Evolutionary conservation across 2,113 vertebrate genomes (phyloP).

Genomic region (Megaceryle torquata): DNA sequence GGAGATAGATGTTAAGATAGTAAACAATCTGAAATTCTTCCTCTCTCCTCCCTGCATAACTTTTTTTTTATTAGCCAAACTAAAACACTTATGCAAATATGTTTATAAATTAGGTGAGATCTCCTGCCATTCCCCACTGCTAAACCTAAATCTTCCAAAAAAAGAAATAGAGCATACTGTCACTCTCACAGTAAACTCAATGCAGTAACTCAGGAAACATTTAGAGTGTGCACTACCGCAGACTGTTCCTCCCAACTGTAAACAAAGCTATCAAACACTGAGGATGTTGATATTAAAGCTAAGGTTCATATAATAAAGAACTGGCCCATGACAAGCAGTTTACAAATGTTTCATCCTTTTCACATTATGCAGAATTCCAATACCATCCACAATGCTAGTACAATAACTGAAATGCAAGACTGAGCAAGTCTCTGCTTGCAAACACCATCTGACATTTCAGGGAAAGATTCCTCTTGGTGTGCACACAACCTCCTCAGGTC

Average conservation of each 20-base stretch:
- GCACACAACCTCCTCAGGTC: constrained; percentile 12
- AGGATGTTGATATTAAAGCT: constrained; percentile 76
- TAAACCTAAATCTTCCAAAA: constrained; percentile 41
- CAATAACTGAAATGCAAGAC: constrained; percentile 67
- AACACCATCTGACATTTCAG: constrained; percentile 58
- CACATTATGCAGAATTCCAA: constrained; percentile 79
- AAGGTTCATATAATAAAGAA: constrained; percentile 72
- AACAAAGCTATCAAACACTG: constrained; percentile 73
- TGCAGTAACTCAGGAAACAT: constrained; percentile 54
- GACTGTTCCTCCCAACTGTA: constrained; percentile 62
- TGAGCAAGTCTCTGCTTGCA: constrained; percentile 58
- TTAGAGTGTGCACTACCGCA: constrained; percentile 61
- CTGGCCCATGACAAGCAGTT: constrained; percentile 77
- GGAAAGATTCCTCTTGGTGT: constrained; percentile 35
- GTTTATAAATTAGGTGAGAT: constrained; percentile 46
- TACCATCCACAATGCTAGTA: constrained; percentile 71
- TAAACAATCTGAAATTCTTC: constrained; percentile 19
- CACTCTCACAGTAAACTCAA: constrained; percentile 53
- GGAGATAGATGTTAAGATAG: neutral
- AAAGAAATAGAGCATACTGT: constrained; percentile 51
- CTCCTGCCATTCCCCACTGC: constrained; percentile 39
- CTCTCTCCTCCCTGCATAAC: neutral
- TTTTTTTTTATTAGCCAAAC: constrained; percentile 29
- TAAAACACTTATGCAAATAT: constrained; percentile 12
- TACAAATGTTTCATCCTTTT: constrained; percentile 75